Evolutionary conservation across 2,888 invertebrate genomes (phyloP), one percentile per base, ranked within the genome.

Genomic region (Nomada fabriciana): DNA sequence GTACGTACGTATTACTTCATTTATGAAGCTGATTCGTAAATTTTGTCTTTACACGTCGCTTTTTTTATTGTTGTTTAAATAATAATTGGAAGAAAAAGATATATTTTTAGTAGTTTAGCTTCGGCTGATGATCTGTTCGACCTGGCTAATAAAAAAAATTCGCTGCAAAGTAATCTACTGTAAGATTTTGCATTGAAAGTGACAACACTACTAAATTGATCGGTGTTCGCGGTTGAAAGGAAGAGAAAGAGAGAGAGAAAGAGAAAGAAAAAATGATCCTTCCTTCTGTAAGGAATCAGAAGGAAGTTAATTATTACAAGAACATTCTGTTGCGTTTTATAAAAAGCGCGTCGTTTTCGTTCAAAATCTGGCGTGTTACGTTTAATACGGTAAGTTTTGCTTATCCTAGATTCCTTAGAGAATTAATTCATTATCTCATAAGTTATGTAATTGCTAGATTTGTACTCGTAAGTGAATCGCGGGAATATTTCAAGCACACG

Each of bases 311-410:
- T 29, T n/a, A 18, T 52, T 36, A 59, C 57, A 59, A 47, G 53
- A 67, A 65, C 67, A 67, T 78, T 67, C 65, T 71, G 57, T 72
- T 63, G 74, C 77, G 78, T 80, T 77, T 73, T 68, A 61, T 70
- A 79, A 25, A 76, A 13, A 57, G 42, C 71, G 77, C 60, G 61
- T 63, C 52, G 29, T 55, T 72, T 69, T 47, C 29, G 57, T 68
- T 68, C n/a, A 57, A 80, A 68, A 52, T 73, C 36, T 67, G 55
- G 42, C 61, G 61, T 61, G 55, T 70, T 80, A 78, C 55, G 50
- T 71, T 78, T 68, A 64, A 68, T 61, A 70, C 75, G 81, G 81
- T 82, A 82, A 82, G 81, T 82, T 80, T 76, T 71, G 82, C 63
- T 82, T 82, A 59, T 71, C 52, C 20, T 82, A 80, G 80, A 65